Evolutionary conservation across 2,113 vertebrate genomes (phyloP).

Genomic region (Clarias batrachus): DNA sequence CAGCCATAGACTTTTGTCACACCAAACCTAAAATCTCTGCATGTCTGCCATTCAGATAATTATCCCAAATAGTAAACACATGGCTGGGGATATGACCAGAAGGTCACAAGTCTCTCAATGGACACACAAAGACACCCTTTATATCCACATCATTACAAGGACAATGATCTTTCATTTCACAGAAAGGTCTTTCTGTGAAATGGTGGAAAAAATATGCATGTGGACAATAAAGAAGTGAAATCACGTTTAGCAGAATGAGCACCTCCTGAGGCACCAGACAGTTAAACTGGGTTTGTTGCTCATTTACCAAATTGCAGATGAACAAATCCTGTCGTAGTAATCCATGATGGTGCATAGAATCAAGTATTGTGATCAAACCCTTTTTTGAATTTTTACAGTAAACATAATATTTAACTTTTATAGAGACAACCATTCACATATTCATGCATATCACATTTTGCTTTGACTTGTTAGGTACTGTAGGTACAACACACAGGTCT

Average conservation of each 20-base stretch:
- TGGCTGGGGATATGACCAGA: constrained; percentile 26
- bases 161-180: too few species aligned
- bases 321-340: not conserved
- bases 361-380: not conserved
- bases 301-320: not conserved
- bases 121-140: constrained; percentile 26
- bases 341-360: not conserved
- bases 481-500: not conserved
- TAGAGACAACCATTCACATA: not conserved
- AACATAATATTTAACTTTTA: not conserved
- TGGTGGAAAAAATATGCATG: not conserved
- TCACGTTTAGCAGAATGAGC: not conserved
- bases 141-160: constrained; percentile 4
- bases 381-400: not conserved
- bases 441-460: not conserved
- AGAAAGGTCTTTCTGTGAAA: not conserved
- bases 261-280: constrained; percentile 14
- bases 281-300: not conserved
- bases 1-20: not conserved
- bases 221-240: not conserved
- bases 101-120: not conserved
- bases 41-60: constrained; percentile 25
- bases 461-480: not conserved
- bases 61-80: constrained; percentile 49
- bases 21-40: constrained; percentile 32